Evolutionary conservation across 2,797 vertebrate species (phyloP).

Genomic region (Tauraco hartlaubi): DNA sequence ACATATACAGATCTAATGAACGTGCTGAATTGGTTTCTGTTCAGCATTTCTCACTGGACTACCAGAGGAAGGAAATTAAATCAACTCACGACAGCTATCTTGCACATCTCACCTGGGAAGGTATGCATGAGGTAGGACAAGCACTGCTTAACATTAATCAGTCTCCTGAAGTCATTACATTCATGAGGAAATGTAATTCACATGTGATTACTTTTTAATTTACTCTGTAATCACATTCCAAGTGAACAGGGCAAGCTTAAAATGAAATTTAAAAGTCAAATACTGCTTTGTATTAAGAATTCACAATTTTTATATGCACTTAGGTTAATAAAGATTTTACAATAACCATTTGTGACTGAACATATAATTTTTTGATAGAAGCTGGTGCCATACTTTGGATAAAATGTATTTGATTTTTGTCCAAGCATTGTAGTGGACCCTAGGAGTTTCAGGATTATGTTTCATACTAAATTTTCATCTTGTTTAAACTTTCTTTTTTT

Average conservation of each 20-base stretch:
- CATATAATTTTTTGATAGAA: slow-evolving; percentile 79
- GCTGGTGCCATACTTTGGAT: slow-evolving; percentile 56
- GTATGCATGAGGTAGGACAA: slow-evolving; percentile 78
- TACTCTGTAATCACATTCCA: slow-evolving; percentile 91
- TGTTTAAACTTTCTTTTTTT: slow-evolving; percentile 60
- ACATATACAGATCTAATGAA: slow-evolving; percentile 70
- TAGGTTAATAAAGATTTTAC: slow-evolving; percentile 87
- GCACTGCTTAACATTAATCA: slow-evolving; percentile 89
- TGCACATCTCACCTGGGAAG: slow-evolving; percentile 84
- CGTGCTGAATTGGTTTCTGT: slow-evolving; percentile 62
- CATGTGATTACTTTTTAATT: slow-evolving; percentile 90
- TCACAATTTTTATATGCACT: slow-evolving; percentile 85
- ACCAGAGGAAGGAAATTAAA: slow-evolving; percentile 83
- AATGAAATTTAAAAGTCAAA: slow-evolving; percentile 97
- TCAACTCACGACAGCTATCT: slow-evolving; percentile 80
- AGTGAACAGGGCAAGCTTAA: slow-evolving; percentile 88
- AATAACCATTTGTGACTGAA: slow-evolving; percentile 84
- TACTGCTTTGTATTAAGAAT: slow-evolving; percentile 87
- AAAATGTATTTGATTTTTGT: slow-evolving; percentile 70
- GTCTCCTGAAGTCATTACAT: slow-evolving; percentile 88
- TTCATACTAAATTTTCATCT: slow-evolving; percentile 48
- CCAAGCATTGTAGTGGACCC: slow-evolving; percentile 54
- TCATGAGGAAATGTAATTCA: slow-evolving; percentile 91
- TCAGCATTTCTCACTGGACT: slow-evolving; percentile 75
- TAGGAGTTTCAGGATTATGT: slow-evolving; percentile 48